These are phyloP conservation scores for Spilogale gracilis DNA, from an alignment of 2,113 vertebrate species.

Conservation along the genomic window DNA sequence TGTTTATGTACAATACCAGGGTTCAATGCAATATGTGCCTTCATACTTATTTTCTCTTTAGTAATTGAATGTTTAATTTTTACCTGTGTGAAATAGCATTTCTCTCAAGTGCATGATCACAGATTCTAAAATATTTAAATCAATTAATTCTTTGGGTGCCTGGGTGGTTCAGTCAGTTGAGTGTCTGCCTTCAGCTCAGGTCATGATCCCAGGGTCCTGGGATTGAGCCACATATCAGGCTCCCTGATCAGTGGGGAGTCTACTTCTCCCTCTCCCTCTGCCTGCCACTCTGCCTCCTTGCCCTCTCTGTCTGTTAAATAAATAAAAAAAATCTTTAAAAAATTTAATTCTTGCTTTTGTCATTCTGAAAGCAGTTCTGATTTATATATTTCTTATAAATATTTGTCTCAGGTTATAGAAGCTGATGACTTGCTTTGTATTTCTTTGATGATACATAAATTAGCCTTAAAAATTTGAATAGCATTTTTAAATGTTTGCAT, in stretches of 20 bases:
- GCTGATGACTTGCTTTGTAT: slow-evolving; percentile 25
- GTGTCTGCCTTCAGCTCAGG: no score
- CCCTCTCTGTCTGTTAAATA: neutral
- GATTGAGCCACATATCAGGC: no score
- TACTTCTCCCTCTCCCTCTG: no score
- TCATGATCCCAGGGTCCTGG: no score
- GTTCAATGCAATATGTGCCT: no score
- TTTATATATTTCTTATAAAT: slow-evolving; percentile 10
- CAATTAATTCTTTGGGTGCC: neutral
- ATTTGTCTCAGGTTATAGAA: slow-evolving; percentile 14
- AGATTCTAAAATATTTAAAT: slow-evolving; percentile 6
- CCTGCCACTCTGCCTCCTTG: no score
- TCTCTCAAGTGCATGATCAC: neutral
- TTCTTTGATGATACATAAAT: neutral
- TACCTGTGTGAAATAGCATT: neutral
- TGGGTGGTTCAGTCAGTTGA: no score
- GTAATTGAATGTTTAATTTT: neutral
- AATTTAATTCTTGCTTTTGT: neutral
- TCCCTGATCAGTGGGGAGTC: no score
- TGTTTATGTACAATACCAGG: no score
- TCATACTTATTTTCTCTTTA: no score
- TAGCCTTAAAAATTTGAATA: slow-evolving; percentile 17
- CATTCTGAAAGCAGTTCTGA: neutral
- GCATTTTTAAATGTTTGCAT: slow-evolving; percentile 18
- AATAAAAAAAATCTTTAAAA: neutral